Percentiles rank a stretch among this genome's conserved stretches.
Conservation (phyloP, 2,888 invertebrate genomes). For the Allacma fusca region DNA sequence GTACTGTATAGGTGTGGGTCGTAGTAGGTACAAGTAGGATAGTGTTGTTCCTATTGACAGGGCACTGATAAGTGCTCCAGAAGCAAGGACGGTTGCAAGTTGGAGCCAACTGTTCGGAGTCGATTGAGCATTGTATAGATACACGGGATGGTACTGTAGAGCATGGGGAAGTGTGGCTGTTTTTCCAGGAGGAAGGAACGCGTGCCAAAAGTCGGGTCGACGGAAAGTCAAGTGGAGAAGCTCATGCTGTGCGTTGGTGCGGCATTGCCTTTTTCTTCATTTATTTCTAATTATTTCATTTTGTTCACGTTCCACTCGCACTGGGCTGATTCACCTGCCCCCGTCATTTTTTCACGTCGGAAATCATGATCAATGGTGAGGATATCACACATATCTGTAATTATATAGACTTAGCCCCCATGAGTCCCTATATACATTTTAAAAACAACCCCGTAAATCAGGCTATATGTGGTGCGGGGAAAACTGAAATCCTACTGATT, state of each 20-base stretch:
- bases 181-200: conserved; percentile 14
- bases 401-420: neutral
- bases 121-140: too few relatives aligned
- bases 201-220: conserved; percentile 32
- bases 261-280: conserved; percentile 41
- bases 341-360: neutral
- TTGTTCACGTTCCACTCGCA: conserved; percentile 19
- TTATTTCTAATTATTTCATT: conserved; percentile 44
- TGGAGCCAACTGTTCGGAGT: too few relatives aligned
- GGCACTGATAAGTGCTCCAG: too few relatives aligned
- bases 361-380: conserved; percentile 14
- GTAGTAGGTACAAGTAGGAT: too few relatives aligned
- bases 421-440: too few relatives aligned
- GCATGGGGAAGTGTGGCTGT: conserved; percentile 2
- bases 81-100: too few relatives aligned
- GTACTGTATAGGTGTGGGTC: too few relatives aligned
- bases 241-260: conserved; percentile 32
- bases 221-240: neutral
- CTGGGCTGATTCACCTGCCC: neutral
- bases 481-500: conserved; percentile 16
- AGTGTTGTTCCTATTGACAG: too few relatives aligned
- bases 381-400: neutral
- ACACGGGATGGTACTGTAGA: neutral
- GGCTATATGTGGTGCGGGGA: neutral
- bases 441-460: too few relatives aligned